Evolutionary conservation across 2,888 invertebrate species (phyloP).

Genomic region (Rosalia funebris): DNA sequence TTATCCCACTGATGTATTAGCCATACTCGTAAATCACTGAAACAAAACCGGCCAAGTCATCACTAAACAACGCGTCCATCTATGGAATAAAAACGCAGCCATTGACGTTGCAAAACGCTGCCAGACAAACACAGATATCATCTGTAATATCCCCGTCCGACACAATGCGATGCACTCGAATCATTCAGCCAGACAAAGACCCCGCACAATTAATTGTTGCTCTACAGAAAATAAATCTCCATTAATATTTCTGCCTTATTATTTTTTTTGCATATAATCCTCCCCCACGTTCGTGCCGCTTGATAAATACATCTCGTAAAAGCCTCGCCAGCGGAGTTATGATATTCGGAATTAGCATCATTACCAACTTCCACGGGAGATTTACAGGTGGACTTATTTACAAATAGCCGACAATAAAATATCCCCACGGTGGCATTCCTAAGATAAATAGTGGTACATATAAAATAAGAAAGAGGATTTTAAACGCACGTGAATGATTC

Average conservation of each 20-base stretch:
- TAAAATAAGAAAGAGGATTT: background rate
- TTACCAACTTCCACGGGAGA: constrained; percentile 2
- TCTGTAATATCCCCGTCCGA: background rate
- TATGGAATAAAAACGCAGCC: background rate
- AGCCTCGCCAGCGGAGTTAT: constrained; percentile 3
- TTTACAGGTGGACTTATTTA: background rate
- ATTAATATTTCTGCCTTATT: background rate
- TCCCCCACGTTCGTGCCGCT: background rate
- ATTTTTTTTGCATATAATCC: constrained; percentile 1
- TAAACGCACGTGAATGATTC: background rate
- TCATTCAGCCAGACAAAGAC: background rate
- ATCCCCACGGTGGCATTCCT: background rate
- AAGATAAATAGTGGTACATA: constrained; percentile 1
- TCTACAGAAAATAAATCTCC: constrained; percentile 3
- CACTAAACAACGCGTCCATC: background rate
- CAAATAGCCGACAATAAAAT: background rate
- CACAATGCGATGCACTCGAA: background rate
- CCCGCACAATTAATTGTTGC: too few relatives aligned
- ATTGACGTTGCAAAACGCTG: background rate
- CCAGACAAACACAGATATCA: background rate
- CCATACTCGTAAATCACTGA: too few relatives aligned
- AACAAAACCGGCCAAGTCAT: too few relatives aligned
- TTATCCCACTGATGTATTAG: too few relatives aligned
- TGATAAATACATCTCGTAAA: constrained; percentile 16
- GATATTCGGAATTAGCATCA: constrained; percentile 8